Base-by-base conservation (phyloP, 2,888 invertebrate species). In the Iphiclides podalirius region DNA sequence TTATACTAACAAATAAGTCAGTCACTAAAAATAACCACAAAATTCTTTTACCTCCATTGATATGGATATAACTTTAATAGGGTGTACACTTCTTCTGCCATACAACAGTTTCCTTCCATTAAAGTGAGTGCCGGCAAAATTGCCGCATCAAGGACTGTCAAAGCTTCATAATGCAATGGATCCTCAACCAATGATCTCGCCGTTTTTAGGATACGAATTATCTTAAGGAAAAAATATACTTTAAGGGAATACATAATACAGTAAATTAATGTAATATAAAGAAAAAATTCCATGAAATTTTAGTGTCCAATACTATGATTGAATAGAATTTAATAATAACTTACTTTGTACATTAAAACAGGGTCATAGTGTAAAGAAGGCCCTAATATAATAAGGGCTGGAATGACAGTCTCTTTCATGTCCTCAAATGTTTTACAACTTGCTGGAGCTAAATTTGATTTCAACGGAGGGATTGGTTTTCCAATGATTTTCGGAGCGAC, bases 61-160 rank as follows among this genome's bases (percentile, higher is more conserved):
- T 97, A 97, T 0, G 97, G 96, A 79, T 94, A 96, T 40, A 94
- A 85, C 72, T 95, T 95, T 12, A 98, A 81, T 40, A 99, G 91
- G 38, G 93, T 93, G 95, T 99, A 99, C 53, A 99, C 92, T 79
- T 99, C 98, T 78, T 99, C 98, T 2, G 98, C 95, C 78, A 99
- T 93, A 61, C 97, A 96, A 73, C 98, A 98, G 80, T 99, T 99
- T 63, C 95, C 95, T 59, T 97, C 96, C 90, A 98, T 92, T 62
- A 97, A 93, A 0, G 97, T 96, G 14, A 99, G 88, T 0, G 97
- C 93, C 0, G 99, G 99, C 53, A 99, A 81, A 53, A 99, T 91
- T 1, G 95, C 94, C 36, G 95, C 93, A 72, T 99, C 98, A 49
- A 98, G 82, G 38, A 98, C 90, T 3, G 95, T 95, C 47, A 98